Evolutionary conservation across 1,140 invertebrate genomes (phyloP).

Genomic region (Bombus confusus): DNA sequence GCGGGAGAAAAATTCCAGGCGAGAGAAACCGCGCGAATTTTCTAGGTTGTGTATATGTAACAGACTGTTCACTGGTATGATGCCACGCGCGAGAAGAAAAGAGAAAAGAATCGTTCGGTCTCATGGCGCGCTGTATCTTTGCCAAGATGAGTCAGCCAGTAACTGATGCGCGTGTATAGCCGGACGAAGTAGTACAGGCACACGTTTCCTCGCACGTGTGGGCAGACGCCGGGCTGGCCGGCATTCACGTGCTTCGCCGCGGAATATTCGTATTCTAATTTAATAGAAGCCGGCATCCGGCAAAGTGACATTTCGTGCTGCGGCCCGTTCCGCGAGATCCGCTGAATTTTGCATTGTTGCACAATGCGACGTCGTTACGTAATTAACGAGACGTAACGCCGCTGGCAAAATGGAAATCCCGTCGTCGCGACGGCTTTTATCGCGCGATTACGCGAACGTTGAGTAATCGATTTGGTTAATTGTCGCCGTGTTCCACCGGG

Average conservation of each 20-base stretch:
- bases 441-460: conserved; percentile 4
- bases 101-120: background rate
- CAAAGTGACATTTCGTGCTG: conserved; percentile 30
- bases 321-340: background rate
- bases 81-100: background rate
- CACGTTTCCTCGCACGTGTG: conserved; percentile 61
- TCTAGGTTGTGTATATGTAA: background rate
- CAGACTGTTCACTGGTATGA: background rate
- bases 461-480: conserved; percentile 14
- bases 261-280: conserved; percentile 42
- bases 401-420: background rate
- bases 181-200: conserved; percentile 25
- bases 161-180: conserved; percentile 13
- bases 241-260: conserved; percentile 54
- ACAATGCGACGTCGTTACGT: conserved; percentile 13
- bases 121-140: conserved; percentile 8
- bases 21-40: no score
- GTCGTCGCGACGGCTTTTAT: conserved; percentile 16
- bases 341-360: conserved; percentile 10
- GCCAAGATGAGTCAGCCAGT: conserved; percentile 58
- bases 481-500: no score
- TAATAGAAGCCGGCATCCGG: conserved; percentile 22
- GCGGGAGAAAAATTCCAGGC: no score
- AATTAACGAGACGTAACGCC: conserved; percentile 1
- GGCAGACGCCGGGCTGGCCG: conserved; percentile 22